Percentiles rank a stretch among this genome's conserved stretches.
These are phyloP conservation scores for Furcula furcula DNA, from an alignment of 2,888 invertebrate genomes.

Conservation along the genomic window DNA sequence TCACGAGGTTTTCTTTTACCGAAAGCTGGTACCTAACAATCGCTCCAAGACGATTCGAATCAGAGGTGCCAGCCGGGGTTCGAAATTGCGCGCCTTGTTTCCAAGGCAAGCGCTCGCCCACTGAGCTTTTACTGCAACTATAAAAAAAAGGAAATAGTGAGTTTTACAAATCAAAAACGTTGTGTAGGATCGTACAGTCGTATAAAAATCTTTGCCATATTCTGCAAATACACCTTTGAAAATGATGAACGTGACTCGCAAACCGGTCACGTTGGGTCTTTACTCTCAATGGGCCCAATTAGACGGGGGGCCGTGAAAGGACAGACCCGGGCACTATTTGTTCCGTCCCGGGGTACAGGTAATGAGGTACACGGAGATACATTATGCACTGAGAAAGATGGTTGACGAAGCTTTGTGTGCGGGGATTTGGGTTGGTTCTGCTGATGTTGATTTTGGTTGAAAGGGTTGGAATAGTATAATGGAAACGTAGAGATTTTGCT, in stretches of 20 bases:
- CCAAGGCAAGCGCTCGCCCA: too few relatives aligned
- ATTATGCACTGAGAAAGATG: conserved; percentile 44
- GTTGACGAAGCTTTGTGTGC: conserved; percentile 24
- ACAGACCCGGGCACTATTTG: conserved; percentile 21
- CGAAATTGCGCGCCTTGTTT: too few relatives aligned
- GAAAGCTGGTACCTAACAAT: too few relatives aligned
- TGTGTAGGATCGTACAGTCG: too few relatives aligned
- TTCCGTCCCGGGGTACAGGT: conserved; percentile 34
- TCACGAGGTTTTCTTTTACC: too few relatives aligned
- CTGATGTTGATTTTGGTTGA: not conserved
- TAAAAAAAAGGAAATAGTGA: too few relatives aligned
- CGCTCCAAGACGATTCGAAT: too few relatives aligned
- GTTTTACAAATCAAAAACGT: too few relatives aligned
- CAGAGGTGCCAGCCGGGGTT: too few relatives aligned
- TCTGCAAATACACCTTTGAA: conserved; percentile 24
- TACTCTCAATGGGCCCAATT: conserved; percentile 65
- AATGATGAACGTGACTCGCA: conserved; percentile 34
- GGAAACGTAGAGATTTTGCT: too few relatives aligned
- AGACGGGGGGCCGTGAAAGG: conserved; percentile 34
- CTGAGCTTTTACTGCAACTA: too few relatives aligned
- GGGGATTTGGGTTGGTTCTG: conserved; percentile 26
- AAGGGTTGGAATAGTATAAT: conserved; percentile 1
- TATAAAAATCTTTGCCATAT: too few relatives aligned
- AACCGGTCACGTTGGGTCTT: conserved; percentile 46
- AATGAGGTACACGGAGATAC: conserved; percentile 44